Base-by-base conservation (phyloP, 2,113 vertebrate species). In the Eonycteris spelaea region DNA sequence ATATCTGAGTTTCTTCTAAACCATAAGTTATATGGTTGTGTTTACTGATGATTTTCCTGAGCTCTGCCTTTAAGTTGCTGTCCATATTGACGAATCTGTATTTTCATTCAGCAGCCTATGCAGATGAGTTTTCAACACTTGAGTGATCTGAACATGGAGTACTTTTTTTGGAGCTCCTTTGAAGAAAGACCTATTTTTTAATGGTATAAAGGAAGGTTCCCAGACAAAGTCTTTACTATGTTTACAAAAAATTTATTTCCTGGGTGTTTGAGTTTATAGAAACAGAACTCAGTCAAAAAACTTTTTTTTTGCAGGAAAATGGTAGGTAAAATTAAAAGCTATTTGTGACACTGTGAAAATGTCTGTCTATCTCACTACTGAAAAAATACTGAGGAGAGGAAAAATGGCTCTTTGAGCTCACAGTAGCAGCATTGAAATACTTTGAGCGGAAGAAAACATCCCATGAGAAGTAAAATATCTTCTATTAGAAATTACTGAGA, bases 281-380 rank as follows among this genome's bases (percentile, higher is more conserved):
- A 90, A 53, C 33, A 91, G 30, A 43, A 43, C 0, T 80, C 65
- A 83, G 7, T 21, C 35, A 90, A 53, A 11, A 7, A 77, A 82
- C 22, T 85, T 95, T 89, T 95, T 89, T 73, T 71, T 75, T 16
- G 26, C 26, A 59, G 53, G 26, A 96, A 96, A 63, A 19, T 33
- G 21, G 8, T 63, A 82, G 8, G 12, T 59, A 74, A 95, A 91
- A 88, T 12, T 70, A 65, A 93, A 82, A 90, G 55, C 5, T 43
- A 59, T 43, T 59, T 38, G 16, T 82, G 21, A 3, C 65, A 77
- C n/a, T 67, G 5, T 24, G 26, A 88, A 33, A 22, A 70, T 43
- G 19, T 43, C 40, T 43, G 19, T 43, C 40, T 77, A 75, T 57
- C 26, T 74, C 83, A 73, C 30, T 67, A 4, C 48, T 74, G 12